Evolutionary conservation across 2,888 invertebrate species (phyloP), one percentile per base, ranked within the genome.

Genomic region (Zygogramma bicolorata): DNA sequence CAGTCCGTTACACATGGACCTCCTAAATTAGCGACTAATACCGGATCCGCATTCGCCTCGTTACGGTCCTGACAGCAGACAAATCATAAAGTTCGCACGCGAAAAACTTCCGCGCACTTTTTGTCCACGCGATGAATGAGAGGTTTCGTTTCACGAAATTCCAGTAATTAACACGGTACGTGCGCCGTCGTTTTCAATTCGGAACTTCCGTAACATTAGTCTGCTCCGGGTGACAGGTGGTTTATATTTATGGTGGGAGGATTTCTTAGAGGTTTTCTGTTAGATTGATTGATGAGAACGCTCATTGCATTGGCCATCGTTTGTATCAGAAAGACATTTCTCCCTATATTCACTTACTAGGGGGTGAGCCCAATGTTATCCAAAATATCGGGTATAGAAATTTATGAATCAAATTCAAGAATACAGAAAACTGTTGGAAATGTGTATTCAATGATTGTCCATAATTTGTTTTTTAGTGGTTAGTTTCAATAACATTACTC

Each of bases 21-120:
- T 46, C 46, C 40, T 49, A 63, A 63, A 63, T 63, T 63, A 63
- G 27, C 40, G 31, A 15, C 46, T 46, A 42, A 63, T 63, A 63
- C 27, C 22, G 8, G 49, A 63, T 63, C 63, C 40, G 29, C 40
- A 42, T 63, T 63, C 63, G 63, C 27, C 29, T 63, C 46, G 63
- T 46, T 22, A 40, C 46, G 46, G 7, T 20, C 20, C 29, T 63
- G 63, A 63, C 63, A 27, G 29, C n/a, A 27, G 42, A 46, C 63
- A 63, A 63, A 63, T 63, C 46, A 63, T 40, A 27, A 7, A 46
- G 29, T 62, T 62, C 15, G 15, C 62, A 42, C 27, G 46, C 63
- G 46, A 63, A 63, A 63, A 63, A 46, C 31, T 46, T 20, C 46
- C 3, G 46, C 3, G 46, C 46, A 46, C n/a, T 46, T 46, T 46